These are phyloP conservation scores for Tanypteryx hageni DNA, from an alignment of 2,888 invertebrate genomes.

Conservation along the genomic window DNA sequence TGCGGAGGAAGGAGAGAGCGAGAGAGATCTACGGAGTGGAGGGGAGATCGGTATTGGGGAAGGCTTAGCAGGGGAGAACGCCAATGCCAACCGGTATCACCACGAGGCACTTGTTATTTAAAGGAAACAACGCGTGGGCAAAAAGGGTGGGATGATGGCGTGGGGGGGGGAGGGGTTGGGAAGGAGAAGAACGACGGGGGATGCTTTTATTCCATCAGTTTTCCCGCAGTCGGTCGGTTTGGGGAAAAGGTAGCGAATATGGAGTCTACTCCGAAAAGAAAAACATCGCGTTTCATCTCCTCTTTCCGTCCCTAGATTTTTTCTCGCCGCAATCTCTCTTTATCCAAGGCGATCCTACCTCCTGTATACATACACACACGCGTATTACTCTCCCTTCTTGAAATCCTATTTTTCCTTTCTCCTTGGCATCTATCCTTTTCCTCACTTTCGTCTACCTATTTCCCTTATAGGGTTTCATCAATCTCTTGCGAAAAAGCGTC, in stretches of 20 bases:
- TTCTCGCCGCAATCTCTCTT: neutral
- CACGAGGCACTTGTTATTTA: constrained; percentile 26
- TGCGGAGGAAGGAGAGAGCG: neutral
- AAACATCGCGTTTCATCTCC: neutral
- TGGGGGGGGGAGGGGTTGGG: neutral
- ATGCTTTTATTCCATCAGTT: constrained; percentile 8
- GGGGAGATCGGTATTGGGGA: neutral
- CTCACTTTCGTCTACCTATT: no score
- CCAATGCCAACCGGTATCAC: constrained; percentile 21
- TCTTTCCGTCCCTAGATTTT: neutral
- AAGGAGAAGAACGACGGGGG: neutral
- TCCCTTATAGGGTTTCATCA: no score
- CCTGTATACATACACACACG: neutral
- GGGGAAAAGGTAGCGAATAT: neutral
- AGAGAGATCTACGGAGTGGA: neutral
- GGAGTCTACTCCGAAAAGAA: neutral
- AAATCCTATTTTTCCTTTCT: neutral
- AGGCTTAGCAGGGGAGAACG: neutral
- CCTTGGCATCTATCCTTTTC: neutral
- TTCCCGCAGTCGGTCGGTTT: neutral
- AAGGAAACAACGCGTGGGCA: constrained; percentile 12
- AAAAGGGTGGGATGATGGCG: neutral
- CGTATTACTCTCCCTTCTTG: neutral
- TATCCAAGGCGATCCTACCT: neutral
- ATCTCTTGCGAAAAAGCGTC: no score